Conservation (phyloP, 2,797 vertebrate species). For the Oreortyx pictus region DNA sequence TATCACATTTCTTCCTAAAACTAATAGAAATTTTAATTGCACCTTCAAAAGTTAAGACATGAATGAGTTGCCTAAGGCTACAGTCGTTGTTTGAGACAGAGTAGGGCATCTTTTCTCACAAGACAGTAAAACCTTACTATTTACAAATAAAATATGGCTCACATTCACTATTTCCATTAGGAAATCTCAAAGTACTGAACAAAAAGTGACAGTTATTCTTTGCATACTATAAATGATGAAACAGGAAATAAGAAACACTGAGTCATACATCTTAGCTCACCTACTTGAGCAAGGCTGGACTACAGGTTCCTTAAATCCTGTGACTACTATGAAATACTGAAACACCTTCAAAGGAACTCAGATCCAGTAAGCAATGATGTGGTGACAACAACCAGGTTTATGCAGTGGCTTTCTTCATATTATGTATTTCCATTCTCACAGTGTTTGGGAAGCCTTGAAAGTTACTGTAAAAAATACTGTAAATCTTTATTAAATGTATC, state of each 20-base stretch:
- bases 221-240: background rate
- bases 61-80: background rate
- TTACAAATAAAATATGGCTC: background rate
- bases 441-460: background rate
- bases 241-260: background rate
- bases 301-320: background rate
- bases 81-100: background rate
- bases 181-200: background rate
- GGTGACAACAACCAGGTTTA: background rate
- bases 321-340: background rate
- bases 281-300: background rate
- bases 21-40: background rate
- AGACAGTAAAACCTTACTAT: background rate
- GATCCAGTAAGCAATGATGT: background rate
- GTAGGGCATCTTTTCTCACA: background rate
- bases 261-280: background rate
- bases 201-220: background rate
- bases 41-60: background rate
- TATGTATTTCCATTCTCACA: background rate
- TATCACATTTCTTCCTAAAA: background rate
- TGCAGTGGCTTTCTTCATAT: background rate
- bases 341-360: background rate
- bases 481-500: background rate
- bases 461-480: background rate
- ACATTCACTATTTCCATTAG: background rate